phyloP scores from a whole-genome alignment of 2,797 vertebrate genomes.

The Xyrichtys novacula region DNA sequence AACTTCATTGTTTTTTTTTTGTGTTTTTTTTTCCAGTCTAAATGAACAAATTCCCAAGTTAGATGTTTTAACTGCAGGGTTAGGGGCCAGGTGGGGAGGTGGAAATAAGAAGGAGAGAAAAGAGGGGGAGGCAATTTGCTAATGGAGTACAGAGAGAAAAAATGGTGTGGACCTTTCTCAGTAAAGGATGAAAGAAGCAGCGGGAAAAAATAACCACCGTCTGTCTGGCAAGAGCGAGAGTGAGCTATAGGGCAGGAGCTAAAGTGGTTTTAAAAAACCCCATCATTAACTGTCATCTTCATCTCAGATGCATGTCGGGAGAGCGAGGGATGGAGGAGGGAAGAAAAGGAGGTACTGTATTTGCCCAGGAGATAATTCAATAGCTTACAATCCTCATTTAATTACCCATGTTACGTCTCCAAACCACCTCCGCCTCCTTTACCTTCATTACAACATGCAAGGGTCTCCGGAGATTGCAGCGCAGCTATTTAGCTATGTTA shows the following conservation, averaged over 20 bases:
- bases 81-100: conserved; percentile 47
- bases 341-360: conserved; percentile 37
- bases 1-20: conserved; percentile 76
- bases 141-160: conserved; percentile 80
- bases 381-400: conserved; percentile 80
- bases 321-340: conserved; percentile 24
- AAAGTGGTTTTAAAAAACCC: conserved; percentile 75
- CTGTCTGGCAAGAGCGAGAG: conserved; percentile 58
- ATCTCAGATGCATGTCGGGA: conserved; percentile 61
- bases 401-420: conserved; percentile 70
- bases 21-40: conserved; percentile 70
- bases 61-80: conserved; percentile 69
- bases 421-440: conserved; percentile 19
- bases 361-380: conserved; percentile 75
- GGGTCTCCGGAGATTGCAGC: conserved; percentile 66
- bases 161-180: conserved; percentile 58
- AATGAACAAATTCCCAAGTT: conserved; percentile 72
- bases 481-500: conserved; percentile 79
- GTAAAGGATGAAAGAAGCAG: conserved; percentile 45
- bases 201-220: conserved; percentile 28
- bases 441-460: conserved; percentile 48
- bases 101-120: conserved; percentile 39
- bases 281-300: conserved; percentile 79
- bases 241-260: conserved; percentile 56
- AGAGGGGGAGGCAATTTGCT: conserved; percentile 81